Evolutionary conservation across 1,140 invertebrate species (phyloP).

Genomic region (Globodera ellingtonae): DNA sequence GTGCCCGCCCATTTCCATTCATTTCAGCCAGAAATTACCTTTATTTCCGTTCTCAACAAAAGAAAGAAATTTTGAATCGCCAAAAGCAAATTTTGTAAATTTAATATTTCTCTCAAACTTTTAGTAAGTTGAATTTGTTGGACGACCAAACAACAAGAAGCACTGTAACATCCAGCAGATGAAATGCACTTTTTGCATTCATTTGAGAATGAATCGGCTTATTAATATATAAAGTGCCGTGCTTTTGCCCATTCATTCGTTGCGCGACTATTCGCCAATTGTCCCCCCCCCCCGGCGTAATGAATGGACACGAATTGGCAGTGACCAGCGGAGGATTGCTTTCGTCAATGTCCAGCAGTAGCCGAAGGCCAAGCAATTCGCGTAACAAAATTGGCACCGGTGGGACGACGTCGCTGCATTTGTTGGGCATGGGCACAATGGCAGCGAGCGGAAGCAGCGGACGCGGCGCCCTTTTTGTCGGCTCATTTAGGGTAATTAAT

Average conservation of each 20-base stretch:
- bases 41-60: neutral
- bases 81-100: no score
- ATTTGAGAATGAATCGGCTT: neutral
- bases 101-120: no score
- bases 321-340: neutral
- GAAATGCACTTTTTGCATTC: neutral
- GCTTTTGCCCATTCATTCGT: neutral
- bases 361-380: constrained; percentile 19
- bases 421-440: neutral
- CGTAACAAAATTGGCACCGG: constrained; percentile 8
- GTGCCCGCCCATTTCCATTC: neutral
- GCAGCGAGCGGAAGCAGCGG: constrained; percentile 18
- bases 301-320: constrained; percentile 5
- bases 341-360: neutral
- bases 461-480: constrained; percentile 17
- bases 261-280: neutral
- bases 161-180: no score
- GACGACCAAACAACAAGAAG: no score
- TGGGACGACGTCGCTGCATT: neutral
- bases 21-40: neutral
- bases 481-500: constrained; percentile 18
- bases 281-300: neutral
- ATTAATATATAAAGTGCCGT: neutral
- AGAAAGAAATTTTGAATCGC: no score
- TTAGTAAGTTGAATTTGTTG: no score